A percentile compares a stretch with the other conserved stretches of the same genome.
Evolutionary conservation across 2,797 vertebrate species (phyloP).

Genomic region (Podarcis lilfordi): DNA sequence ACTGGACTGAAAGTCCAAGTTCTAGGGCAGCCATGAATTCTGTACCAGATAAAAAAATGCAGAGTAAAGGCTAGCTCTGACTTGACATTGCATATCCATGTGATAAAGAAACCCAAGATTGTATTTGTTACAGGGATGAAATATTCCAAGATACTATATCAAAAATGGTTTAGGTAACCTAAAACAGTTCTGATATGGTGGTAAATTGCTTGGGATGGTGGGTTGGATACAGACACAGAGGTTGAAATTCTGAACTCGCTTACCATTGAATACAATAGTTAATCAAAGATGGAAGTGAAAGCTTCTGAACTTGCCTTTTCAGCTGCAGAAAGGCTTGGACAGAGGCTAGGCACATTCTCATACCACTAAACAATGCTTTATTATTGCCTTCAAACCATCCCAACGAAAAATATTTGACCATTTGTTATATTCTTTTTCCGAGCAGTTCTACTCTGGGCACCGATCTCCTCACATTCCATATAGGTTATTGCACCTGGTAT

Average conservation of each 20-base stretch:
- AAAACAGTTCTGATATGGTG: background rate
- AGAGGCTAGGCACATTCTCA: background rate
- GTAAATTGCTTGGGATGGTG: background rate
- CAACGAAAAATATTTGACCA: background rate
- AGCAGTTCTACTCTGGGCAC: conserved; percentile 97
- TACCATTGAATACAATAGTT: background rate
- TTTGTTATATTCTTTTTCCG: conserved; percentile 30
- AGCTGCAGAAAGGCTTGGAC: background rate
- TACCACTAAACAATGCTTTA: background rate
- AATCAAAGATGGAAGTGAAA: background rate
- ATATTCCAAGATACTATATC: background rate
- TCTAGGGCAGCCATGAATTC: background rate
- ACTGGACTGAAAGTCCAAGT: background rate
- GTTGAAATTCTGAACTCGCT: too few species aligned
- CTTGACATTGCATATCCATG: background rate
- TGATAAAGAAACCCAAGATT: background rate
- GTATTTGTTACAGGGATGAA: background rate
- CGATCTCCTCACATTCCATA: conserved; percentile 99
- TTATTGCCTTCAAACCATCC: background rate
- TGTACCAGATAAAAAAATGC: background rate
- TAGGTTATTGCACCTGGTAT: conserved; percentile 97
- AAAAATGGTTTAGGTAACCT: background rate
- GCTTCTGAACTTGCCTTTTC: background rate
- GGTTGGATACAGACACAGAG: too few species aligned
- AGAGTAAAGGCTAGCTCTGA: background rate